Conservation (phyloP, 2,888 invertebrate genomes). For the Macrostomum cliftonense region DNA sequence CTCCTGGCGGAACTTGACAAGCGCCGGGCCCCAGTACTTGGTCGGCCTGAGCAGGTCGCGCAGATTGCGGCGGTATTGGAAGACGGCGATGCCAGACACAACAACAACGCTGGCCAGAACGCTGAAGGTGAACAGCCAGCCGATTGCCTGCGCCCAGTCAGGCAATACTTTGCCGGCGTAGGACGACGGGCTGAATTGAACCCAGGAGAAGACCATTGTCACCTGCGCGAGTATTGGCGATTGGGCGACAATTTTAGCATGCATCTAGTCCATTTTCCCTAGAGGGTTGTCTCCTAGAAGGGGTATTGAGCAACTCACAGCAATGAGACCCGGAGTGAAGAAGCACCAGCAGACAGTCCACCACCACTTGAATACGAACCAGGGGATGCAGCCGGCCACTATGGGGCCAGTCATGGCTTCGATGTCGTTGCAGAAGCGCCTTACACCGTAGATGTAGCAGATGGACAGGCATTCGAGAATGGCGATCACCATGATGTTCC, state of each 20-base stretch:
- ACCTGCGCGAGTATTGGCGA: too few relatives aligned
- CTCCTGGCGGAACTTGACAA: conserved; percentile 7
- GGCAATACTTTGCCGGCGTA: not conserved
- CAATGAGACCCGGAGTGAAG: conserved; percentile 1
- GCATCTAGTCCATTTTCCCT: too few relatives aligned
- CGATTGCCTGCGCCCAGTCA: not conserved
- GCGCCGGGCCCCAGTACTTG: conserved; percentile 9
- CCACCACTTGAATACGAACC: conserved; percentile 17
- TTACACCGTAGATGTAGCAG: conserved; percentile 45
- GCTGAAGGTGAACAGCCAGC: not conserved
- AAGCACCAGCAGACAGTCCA: conserved; percentile 8
- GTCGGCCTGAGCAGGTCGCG: not conserved
- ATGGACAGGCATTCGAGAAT: conserved; percentile 51
- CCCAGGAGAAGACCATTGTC: not conserved
- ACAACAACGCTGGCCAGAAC: not conserved
- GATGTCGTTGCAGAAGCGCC: conserved; percentile 25
- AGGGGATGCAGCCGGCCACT: conserved; percentile 19
- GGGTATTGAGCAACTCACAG: too few relatives aligned
- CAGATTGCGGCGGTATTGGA: not conserved
- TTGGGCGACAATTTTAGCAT: too few relatives aligned
- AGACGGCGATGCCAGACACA: not conserved
- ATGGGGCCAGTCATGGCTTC: conserved; percentile 22
- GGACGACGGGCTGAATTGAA: not conserved
- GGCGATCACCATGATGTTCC: conserved; percentile 47
- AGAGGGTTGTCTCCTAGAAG: too few relatives aligned